phyloP scores from a whole-genome alignment of 2,113 vertebrate genomes.

The Ornithorhynchus anatinus region DNA sequence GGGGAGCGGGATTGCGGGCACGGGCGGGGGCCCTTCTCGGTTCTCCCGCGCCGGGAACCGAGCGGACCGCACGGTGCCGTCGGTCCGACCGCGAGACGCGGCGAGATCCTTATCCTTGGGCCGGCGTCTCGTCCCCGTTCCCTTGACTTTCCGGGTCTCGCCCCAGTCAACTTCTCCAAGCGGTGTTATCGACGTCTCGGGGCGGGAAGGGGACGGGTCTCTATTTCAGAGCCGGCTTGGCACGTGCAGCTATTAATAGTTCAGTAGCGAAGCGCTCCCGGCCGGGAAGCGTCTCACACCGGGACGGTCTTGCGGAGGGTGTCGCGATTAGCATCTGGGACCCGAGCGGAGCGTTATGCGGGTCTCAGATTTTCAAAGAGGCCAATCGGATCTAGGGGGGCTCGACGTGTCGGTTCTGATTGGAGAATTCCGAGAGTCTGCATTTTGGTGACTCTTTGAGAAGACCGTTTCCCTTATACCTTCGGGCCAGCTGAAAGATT shows the following conservation, averaged over 20 bases:
- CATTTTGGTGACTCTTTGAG: slow-evolving; percentile 52
- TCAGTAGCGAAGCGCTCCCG: slow-evolving; percentile 60
- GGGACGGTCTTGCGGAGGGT: slow-evolving; percentile 51
- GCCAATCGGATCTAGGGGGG: slow-evolving; percentile 74
- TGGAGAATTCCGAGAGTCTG: slow-evolving; percentile 71
- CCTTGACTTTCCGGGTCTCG: slow-evolving; percentile 47
- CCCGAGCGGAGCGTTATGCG: slow-evolving; percentile 39
- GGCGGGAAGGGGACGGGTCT: slow-evolving; percentile 50
- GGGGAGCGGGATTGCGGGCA: slow-evolving; percentile 63
- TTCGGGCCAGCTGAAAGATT: slow-evolving; percentile 37
- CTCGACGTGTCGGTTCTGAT: slow-evolving; percentile 73
- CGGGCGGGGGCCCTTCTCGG: slow-evolving; percentile 64
- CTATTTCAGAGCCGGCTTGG: slow-evolving; percentile 49
- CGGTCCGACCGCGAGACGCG: slow-evolving; percentile 64
- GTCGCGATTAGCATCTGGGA: slow-evolving; percentile 53
- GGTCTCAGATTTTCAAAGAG: slow-evolving; percentile 65
- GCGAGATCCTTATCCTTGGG: slow-evolving; percentile 61
- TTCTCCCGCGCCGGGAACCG: slow-evolving; percentile 67
- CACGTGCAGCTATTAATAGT: slow-evolving; percentile 67
- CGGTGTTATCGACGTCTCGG: slow-evolving; percentile 54
- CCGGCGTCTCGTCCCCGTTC: slow-evolving; percentile 55
- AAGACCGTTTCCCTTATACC: background rate
- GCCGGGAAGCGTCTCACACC: slow-evolving; percentile 45
- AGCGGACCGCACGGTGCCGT: slow-evolving; percentile 58
- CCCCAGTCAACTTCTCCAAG: slow-evolving; percentile 65